These are phyloP conservation scores for Scatophagus argus DNA, from an alignment of 2,113 vertebrate genomes.

Conservation along the genomic window DNA sequence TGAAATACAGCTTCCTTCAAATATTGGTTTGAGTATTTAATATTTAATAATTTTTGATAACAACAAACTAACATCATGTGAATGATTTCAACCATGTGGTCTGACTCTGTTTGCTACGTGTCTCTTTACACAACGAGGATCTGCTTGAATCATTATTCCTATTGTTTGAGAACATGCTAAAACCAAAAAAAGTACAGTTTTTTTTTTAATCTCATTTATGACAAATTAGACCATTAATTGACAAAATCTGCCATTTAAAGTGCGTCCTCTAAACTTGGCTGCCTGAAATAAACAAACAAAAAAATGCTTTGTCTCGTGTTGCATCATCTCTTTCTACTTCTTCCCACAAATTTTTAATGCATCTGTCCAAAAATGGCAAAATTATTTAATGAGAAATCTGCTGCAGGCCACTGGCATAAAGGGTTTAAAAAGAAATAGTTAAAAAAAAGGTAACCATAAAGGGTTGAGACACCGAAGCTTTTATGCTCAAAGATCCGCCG, in stretches of 20 bases:
- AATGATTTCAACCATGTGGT: background rate
- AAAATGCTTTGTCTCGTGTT: background rate
- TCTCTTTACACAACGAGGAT: background rate
- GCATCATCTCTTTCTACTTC: background rate
- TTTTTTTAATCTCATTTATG: background rate
- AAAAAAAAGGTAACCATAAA: too few relatives aligned
- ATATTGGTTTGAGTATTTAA: background rate
- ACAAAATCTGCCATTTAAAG: background rate
- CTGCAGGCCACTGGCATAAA: background rate
- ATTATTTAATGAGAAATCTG: background rate
- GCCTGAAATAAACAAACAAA: too few relatives aligned
- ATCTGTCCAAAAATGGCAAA: background rate
- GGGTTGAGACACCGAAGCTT: conserved; percentile 37
- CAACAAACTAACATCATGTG: background rate
- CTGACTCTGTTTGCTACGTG: background rate
- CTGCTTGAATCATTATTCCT: background rate
- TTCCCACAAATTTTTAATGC: background rate
- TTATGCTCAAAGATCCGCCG: conserved; percentile 42
- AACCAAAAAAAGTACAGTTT: background rate
- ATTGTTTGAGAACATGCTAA: background rate
- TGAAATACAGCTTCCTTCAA: background rate
- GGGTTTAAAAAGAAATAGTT: conserved; percentile 18
- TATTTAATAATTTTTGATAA: background rate
- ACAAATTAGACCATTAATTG: background rate
- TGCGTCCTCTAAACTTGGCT: background rate